Evolutionary conservation across 2,113 vertebrate species (phyloP).

Genomic region (Oreochromis niloticus): DNA sequence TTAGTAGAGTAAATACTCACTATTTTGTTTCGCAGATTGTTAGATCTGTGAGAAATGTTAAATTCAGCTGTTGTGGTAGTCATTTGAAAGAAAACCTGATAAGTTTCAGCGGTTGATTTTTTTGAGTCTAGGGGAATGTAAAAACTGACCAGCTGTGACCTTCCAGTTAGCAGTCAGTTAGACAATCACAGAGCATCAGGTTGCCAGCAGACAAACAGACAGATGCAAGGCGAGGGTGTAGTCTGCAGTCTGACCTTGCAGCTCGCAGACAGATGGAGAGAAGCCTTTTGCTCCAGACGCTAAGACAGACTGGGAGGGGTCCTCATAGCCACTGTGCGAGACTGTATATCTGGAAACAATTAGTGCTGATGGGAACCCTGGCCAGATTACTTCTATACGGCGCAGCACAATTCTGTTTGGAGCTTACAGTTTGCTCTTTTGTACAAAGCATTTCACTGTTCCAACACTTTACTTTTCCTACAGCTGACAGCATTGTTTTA

Average conservation of each 20-base stretch:
- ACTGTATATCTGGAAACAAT: conserved; percentile 67
- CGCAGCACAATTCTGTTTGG: conserved; percentile 5
- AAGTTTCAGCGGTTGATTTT: background rate
- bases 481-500: background rate
- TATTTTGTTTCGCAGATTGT: background rate
- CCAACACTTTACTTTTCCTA: background rate
- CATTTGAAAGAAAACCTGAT: background rate
- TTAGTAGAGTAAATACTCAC: accelerated
- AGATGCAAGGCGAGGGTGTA: background rate
- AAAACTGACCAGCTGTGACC: background rate
- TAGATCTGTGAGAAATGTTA: background rate
- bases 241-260: conserved; percentile 55
- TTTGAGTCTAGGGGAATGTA: background rate
- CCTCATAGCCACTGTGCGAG: conserved; percentile 44
- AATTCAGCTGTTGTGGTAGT: background rate
- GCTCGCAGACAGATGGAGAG: conserved; percentile 35
- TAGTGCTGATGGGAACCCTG: conserved; percentile 42
- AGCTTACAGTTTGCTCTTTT: conserved; percentile 9
- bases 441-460: background rate
- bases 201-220: conserved; percentile 20
- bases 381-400: conserved; percentile 3
- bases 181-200: background rate
- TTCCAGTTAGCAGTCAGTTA: background rate
- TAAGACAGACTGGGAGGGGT: conserved; percentile 67
- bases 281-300: conserved; percentile 51